Evolutionary conservation across 2,888 invertebrate genomes (phyloP).

Genomic region (Drosophila robusta): DNA sequence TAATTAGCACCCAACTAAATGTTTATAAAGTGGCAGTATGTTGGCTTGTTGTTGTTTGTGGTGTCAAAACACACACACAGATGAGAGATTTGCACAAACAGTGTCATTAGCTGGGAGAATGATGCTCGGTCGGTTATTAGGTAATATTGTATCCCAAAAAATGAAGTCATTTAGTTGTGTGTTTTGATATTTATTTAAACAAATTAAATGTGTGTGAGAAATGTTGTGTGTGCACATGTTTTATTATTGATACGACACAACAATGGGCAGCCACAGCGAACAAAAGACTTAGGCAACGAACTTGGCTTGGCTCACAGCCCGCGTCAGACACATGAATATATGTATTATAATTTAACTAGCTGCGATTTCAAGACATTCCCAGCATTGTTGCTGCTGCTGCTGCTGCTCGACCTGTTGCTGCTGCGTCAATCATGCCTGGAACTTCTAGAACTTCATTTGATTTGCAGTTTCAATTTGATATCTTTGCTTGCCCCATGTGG

Average conservation of each 20-base stretch:
- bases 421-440: conserved; percentile 56
- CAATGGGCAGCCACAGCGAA: conserved; percentile 43
- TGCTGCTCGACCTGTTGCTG: conserved; percentile 15
- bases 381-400: conserved; percentile 62
- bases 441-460: conserved; percentile 53
- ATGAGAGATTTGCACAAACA: conserved; percentile 45
- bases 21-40: conserved; percentile 61
- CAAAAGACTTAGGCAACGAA: conserved; percentile 79
- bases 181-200: conserved; percentile 65
- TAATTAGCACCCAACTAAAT: conserved; percentile 77
- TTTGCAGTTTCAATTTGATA: conserved; percentile 50
- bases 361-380: conserved; percentile 73
- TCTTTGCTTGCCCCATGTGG: conserved; percentile 48
- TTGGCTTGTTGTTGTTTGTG: conserved; percentile 19
- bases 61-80: conserved; percentile 54
- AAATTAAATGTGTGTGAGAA: conserved; percentile 68
- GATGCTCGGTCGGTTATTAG: conserved; percentile 40
- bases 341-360: conserved; percentile 68
- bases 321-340: conserved; percentile 38
- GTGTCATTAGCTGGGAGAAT: conserved; percentile 65
- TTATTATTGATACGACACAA: conserved; percentile 58
- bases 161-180: conserved; percentile 68
- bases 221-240: conserved; percentile 46
- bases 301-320: conserved; percentile 41
- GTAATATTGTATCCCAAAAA: conserved; percentile 36